Evolutionary conservation across 2,113 vertebrate species (phyloP), one percentile per base, ranked within the genome.

Genomic region (Oenanthe melanoleuca): DNA sequence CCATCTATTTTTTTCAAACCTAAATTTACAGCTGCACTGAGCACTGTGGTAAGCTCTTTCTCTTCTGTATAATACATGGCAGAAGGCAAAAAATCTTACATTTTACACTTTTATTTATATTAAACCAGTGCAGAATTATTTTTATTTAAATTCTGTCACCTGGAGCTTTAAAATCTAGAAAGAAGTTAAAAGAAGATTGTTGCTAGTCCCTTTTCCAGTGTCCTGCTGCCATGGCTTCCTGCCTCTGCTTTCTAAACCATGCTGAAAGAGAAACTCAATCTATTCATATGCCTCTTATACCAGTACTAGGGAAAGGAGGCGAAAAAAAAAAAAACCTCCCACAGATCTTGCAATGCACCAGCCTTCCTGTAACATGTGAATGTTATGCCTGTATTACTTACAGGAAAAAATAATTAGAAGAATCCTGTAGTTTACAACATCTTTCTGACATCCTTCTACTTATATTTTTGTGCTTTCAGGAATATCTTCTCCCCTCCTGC

Each of bases 401-500:
- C 19, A 80, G 45, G 37, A 64, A 89, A 73, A 64, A 42, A 38
- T 19, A 29, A 55, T 45, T 57, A 5, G 11, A 87, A 88, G 9
- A 56, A 38, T 59, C 24, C 14, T 66, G 20, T 34, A 7, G 11
- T 57, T 92, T 61, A 47, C 9, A 45, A 2, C 60, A 34, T 37
- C 14, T 29, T 21, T 75, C 31, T 92, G 71, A 92, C 3, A 11
- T 52, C 34, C 34, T 37, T 37, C 34, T 71, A 17, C 44, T 74
- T 8, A 40, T 73, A 5, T 38, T 82, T 75, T 57, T 56, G 11
- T 90, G 50, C 80, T 97, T 93, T 34, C 96, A 99, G 99, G 97
- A 81, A 86, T 99, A 77, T 98, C 98, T 38, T 88, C 97, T 56
- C 53, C 91, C 7, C 80, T 98, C 22, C 92, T 98, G 74, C 98